phyloP scores from a whole-genome alignment of 2,113 vertebrate species.

The Rynchops niger region DNA sequence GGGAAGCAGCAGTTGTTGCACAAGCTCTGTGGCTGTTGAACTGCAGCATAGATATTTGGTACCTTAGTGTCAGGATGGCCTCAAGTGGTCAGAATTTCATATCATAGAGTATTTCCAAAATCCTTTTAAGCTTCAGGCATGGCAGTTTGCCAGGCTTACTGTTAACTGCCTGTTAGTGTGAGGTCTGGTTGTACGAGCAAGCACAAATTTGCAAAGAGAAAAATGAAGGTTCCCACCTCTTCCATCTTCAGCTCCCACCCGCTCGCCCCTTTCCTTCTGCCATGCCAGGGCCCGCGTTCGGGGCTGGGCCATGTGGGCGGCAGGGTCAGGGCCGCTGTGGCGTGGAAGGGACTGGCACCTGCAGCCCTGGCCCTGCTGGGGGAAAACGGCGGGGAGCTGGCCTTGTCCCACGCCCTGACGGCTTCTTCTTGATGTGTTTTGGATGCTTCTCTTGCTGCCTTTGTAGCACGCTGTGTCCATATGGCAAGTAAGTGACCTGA shows the following conservation, averaged over 20 bases:
- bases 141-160: neutral
- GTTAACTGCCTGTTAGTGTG: neutral
- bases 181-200: neutral
- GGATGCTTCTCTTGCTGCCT: neutral
- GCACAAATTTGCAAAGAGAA: neutral
- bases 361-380: neutral
- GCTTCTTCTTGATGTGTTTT: neutral
- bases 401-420: neutral
- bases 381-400: neutral
- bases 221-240: neutral
- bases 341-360: neutral
- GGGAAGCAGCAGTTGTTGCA: neutral
- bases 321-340: neutral
- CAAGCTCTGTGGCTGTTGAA: neutral
- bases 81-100: neutral
- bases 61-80: neutral
- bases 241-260: neutral
- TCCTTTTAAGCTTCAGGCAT: neutral
- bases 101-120: neutral
- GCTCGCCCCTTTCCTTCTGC: accelerated
- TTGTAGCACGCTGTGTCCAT: neutral
- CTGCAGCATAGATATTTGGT: neutral
- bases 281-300: accelerated
- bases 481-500: neutral
- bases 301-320: neutral